Evolutionary conservation across 2,113 vertebrate species (phyloP).

Genomic region (Periophthalmus modestus): DNA sequence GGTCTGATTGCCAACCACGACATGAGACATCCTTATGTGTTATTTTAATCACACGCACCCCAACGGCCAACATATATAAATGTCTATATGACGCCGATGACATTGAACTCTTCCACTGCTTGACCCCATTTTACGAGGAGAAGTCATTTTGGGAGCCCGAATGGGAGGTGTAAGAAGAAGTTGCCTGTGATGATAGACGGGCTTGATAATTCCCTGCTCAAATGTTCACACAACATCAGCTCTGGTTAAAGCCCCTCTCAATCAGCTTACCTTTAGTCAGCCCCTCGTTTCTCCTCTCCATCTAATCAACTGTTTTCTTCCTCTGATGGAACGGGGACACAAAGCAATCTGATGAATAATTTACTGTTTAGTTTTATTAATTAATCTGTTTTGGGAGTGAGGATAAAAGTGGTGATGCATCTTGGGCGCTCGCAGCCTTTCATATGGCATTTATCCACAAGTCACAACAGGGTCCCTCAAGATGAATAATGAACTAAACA

Average conservation of each 20-base stretch:
- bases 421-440: conserved; percentile 75
- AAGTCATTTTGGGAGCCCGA: conserved; percentile 50
- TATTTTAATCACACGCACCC: conserved; percentile 93
- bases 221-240: conserved; percentile 74
- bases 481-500: conserved; percentile 84
- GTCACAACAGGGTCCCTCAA: conserved; percentile 74
- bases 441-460: conserved; percentile 82
- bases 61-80: conserved; percentile 86
- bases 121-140: conserved; percentile 82
- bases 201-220: conserved; percentile 69
- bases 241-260: conserved; percentile 76
- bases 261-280: conserved; percentile 52
- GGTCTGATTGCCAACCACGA: conserved; percentile 95
- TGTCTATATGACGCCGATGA: conserved; percentile 85
- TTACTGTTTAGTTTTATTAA: conserved; percentile 83
- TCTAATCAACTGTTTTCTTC: conserved; percentile 80
- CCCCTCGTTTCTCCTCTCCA: conserved; percentile 22
- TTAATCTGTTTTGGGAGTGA: conserved; percentile 80
- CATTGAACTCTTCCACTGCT: conserved; percentile 84
- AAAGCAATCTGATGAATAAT: conserved; percentile 83
- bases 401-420: conserved; percentile 79
- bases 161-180: conserved; percentile 38
- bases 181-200: conserved; percentile 73
- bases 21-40: conserved; percentile 87
- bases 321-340: conserved; percentile 76